Percentiles rank a stretch among this genome's conserved stretches.
phyloP scores from a whole-genome alignment of 2,113 vertebrate genomes.

The Spermophilus dauricus region DNA sequence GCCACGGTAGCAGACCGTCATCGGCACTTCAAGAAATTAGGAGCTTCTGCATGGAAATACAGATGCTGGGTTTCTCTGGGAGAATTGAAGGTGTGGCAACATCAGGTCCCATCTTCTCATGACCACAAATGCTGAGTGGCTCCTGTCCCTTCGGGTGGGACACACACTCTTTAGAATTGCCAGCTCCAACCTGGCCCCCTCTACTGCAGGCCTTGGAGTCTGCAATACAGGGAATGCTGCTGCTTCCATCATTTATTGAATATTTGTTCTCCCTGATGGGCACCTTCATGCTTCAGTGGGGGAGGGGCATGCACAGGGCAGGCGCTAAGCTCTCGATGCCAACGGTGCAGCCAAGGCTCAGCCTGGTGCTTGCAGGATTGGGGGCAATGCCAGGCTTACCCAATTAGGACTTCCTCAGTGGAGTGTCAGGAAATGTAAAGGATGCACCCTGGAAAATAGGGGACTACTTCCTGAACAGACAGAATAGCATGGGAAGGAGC shows the following conservation, averaged over 20 bases:
- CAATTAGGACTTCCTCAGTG: background rate
- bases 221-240: background rate
- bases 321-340: background rate
- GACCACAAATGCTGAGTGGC: background rate
- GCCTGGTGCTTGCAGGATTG: background rate
- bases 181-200: background rate
- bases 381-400: background rate
- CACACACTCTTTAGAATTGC: background rate
- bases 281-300: no score
- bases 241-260: background rate
- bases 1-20: background rate
- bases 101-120: fast-evolving
- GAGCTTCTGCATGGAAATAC: background rate
- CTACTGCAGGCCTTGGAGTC: background rate
- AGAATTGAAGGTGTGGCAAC: background rate
- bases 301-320: background rate
- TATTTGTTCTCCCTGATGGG: background rate
- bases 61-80: background rate
- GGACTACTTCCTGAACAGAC: background rate
- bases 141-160: fast-evolving
- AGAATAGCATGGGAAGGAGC: background rate
- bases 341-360: fast-evolving
- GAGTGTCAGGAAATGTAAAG: background rate
- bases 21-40: background rate
- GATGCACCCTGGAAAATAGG: background rate